Base-by-base conservation (phyloP, 2,888 invertebrate genomes). In the Pyrrhia umbra region DNA sequence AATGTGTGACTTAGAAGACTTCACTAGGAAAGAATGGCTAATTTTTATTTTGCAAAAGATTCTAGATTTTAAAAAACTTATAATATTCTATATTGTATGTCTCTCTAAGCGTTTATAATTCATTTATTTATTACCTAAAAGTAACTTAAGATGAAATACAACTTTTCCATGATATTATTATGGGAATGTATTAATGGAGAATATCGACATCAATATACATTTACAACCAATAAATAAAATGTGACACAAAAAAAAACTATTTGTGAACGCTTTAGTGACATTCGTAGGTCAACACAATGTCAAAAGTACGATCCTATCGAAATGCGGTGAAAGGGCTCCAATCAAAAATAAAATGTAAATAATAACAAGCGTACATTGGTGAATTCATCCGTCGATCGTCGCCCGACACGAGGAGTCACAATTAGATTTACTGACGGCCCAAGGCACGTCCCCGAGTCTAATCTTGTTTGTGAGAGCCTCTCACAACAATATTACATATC, bases 401-500 rank as follows among this genome's bases (percentile, higher is more conserved):
- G 58, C 59, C 59, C 42, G 57, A 71, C 70, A 59, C 65, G 75
- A 76, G 57, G 57, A 69, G 71, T 76, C 77, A 73, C 83, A 85
- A 88, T 88, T 87, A 85, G 85, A 88, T 88, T 87, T 86, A 77
- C 78, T 57, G 76, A 63, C 78, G 79, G 79, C 81, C 83, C 75
- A 75, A 80, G 80, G 81, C 86, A 85, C 84, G 85, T 87, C 75
- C 60, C 68, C 78, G 47, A 27, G 77, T 76, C 78, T 88, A 88
- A 88, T 88, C 86, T 80, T 85, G 83, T 88, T 88, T 85, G 80
- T 55, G 63, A 76, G 74, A 82, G 79, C 80, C 83, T 81, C 80
- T 83, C 84, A 78, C 81, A 84, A 82, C 80, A 85, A 85, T 83
- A 83, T 85, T 81, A 87, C 81, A 82, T 83, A 81, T 82, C 79